These are phyloP conservation scores for Melanotaenia duboulayi DNA, from an alignment of 2,113 vertebrate species.

Conservation along the genomic window DNA sequence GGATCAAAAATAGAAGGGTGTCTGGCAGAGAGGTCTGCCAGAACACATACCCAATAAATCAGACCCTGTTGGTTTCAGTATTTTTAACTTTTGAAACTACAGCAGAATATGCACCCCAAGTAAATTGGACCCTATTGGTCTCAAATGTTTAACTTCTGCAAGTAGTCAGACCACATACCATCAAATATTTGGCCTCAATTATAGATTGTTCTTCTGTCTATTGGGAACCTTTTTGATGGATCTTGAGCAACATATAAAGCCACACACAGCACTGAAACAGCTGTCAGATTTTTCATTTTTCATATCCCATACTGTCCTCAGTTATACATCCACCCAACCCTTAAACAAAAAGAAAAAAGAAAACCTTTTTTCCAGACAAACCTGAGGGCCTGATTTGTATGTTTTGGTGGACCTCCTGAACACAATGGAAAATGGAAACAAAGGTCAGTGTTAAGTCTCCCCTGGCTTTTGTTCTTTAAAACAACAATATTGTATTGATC, in stretches of 20 bases:
- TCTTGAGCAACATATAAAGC: too few relatives aligned
- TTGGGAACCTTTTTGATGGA: too few relatives aligned
- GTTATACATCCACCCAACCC: constrained; percentile 27
- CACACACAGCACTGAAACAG: neutral
- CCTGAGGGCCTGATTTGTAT: constrained; percentile 75
- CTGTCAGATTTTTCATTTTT: neutral
- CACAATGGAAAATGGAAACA: constrained; percentile 74
- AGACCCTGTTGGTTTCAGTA: too few relatives aligned
- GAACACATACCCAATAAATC: too few relatives aligned
- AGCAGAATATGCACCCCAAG: too few relatives aligned
- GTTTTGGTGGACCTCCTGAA: constrained; percentile 65
- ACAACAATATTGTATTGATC: constrained; percentile 79
- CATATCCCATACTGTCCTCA: neutral
- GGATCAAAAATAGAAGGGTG: too few relatives aligned
- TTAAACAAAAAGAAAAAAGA: constrained; percentile 8
- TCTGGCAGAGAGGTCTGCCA: too few relatives aligned
- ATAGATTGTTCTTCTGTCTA: neutral
- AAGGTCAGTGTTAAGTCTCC: constrained; percentile 81
- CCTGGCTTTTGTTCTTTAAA: constrained; percentile 80
- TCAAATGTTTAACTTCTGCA: too few relatives aligned
- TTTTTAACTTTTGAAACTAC: too few relatives aligned
- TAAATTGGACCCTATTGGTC: too few relatives aligned
- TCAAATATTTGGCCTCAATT: too few relatives aligned
- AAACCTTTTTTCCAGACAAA: constrained; percentile 46
- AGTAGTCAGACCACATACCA: too few relatives aligned